phyloP scores from a whole-genome alignment of 2,113 vertebrate genomes.

The Dicaeum eximium region DNA sequence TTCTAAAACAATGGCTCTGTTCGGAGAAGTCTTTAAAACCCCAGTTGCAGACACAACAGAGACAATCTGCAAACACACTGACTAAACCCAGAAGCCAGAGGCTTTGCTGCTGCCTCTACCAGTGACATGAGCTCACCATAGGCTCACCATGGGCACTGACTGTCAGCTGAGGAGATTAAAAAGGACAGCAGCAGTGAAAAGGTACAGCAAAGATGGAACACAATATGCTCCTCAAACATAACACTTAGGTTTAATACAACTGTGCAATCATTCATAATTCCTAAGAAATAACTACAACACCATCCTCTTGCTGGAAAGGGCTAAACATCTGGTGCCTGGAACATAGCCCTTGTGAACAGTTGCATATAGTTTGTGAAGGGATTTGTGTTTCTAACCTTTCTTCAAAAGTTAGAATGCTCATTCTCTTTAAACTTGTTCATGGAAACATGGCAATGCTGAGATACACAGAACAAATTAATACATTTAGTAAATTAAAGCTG shows the following conservation, averaged over 20 bases:
- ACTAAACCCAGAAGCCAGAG: neutral
- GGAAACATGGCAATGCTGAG: neutral
- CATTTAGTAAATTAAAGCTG: neutral
- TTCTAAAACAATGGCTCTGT: neutral
- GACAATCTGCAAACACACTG: neutral
- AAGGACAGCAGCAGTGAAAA: neutral
- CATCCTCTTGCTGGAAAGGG: neutral
- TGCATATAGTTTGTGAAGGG: neutral
- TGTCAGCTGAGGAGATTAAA: neutral
- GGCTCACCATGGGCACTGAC: neutral
- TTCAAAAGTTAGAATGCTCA: neutral
- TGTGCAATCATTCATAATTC: neutral
- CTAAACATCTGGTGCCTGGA: neutral
- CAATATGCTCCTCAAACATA: neutral
- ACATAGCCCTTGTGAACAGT: neutral
- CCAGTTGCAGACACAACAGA: neutral
- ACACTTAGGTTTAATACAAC: neutral
- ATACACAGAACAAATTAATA: neutral
- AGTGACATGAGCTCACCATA: neutral
- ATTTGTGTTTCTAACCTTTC: neutral
- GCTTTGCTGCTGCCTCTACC: neutral
- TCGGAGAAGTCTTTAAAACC: neutral
- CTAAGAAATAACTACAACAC: neutral
- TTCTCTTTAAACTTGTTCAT: neutral
- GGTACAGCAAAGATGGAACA: neutral